Percentiles rank a stretch among this genome's conserved stretches.
phyloP scores from a whole-genome alignment of 2,113 vertebrate species.

The Salvelinus namaycush region DNA sequence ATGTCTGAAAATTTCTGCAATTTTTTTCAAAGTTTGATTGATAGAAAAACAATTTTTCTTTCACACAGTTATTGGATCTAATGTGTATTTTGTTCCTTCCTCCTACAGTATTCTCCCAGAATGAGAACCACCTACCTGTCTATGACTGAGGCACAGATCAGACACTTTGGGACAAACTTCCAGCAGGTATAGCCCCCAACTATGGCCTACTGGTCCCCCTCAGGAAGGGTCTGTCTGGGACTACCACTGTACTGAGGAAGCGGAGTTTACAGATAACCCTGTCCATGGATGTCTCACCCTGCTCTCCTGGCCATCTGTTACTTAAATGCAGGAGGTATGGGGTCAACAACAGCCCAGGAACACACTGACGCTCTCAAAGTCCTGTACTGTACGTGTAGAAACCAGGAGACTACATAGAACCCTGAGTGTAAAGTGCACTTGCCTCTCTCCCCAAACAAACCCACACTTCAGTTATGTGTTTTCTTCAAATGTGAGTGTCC shows the following conservation, averaged over 20 bases:
- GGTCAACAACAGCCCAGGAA: slow-evolving; percentile 17
- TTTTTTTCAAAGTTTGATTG: slow-evolving; percentile 1
- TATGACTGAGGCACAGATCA: slow-evolving; percentile 83
- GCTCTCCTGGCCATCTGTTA: slow-evolving; percentile 26
- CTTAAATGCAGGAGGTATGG: slow-evolving; percentile 31
- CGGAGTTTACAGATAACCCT: slow-evolving; percentile 40
- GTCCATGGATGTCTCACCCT: slow-evolving; percentile 38
- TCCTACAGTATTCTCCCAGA: slow-evolving; percentile 89
- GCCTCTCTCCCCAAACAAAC: not conserved
- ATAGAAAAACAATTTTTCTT: not conserved
- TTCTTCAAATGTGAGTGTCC: slow-evolving; percentile 24
- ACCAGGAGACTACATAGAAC: slow-evolving; percentile 22
- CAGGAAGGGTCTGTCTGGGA: slow-evolving; percentile 31
- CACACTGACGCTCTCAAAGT: slow-evolving; percentile 3
- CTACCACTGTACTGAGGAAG: slow-evolving; percentile 10
- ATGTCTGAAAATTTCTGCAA: no score
- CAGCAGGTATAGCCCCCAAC: slow-evolving; percentile 76
- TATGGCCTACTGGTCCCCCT: slow-evolving; percentile 25
- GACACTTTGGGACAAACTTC: slow-evolving; percentile 80
- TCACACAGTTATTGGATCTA: not conserved
- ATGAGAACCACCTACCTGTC: slow-evolving; percentile 94
- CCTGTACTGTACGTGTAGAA: slow-evolving; percentile 22
- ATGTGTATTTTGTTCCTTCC: slow-evolving; percentile 40
- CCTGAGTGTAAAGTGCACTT: not conserved
- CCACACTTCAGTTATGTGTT: slow-evolving; percentile 20